These are phyloP conservation scores for Malurus alboscapulatus DNA, from an alignment of 2,113 vertebrate species.

Conservation along the genomic window DNA sequence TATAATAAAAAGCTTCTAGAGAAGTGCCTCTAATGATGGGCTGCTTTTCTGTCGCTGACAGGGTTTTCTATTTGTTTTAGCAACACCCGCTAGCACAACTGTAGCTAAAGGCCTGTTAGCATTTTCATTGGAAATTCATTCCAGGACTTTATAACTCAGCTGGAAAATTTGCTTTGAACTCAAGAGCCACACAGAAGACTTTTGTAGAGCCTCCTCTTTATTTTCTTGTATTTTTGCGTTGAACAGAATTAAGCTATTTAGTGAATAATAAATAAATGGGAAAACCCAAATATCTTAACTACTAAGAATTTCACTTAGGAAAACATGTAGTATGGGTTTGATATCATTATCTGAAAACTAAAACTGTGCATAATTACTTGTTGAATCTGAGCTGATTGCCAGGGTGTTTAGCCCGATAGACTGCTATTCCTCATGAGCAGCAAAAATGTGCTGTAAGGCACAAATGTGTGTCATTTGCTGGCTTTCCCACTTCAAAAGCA, in stretches of 20 bases:
- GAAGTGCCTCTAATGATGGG: conserved; percentile 27
- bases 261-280: not conserved
- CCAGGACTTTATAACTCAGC: conserved; percentile 43
- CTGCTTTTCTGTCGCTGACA: conserved; percentile 32
- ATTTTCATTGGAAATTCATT: conserved; percentile 60
- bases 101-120: conserved; percentile 39
- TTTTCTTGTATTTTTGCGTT: not conserved
- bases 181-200: conserved; percentile 14
- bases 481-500: not conserved
- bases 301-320: not conserved
- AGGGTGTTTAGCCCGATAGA: not conserved
- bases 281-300: not conserved
- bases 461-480: not conserved
- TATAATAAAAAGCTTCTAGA: conserved; percentile 60
- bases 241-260: not conserved
- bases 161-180: conserved; percentile 56
- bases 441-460: not conserved
- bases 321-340: not conserved
- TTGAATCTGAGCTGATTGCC: not conserved
- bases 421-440: not conserved
- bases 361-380: not conserved
- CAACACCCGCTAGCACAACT: conserved; percentile 33
- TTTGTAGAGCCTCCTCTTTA: not conserved
- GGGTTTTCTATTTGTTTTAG: conserved; percentile 52
- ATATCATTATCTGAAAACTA: not conserved